These are phyloP conservation scores for Tetraodon nigroviridis DNA, from an alignment of 2,113 vertebrate species.

Conservation along the genomic window DNA sequence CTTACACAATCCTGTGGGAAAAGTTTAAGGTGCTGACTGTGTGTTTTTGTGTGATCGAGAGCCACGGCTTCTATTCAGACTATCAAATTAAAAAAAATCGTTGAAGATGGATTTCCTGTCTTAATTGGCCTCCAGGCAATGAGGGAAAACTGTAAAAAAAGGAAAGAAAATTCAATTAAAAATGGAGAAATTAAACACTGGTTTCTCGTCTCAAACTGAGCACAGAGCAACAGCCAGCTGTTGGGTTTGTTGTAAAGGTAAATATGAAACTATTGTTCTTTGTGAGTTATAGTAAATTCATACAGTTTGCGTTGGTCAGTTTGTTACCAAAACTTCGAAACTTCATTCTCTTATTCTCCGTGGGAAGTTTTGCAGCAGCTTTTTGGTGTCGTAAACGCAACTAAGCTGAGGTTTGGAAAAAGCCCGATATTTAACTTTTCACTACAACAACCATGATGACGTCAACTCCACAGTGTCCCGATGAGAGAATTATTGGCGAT, in stretches of 20 bases:
- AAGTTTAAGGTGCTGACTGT: slow-evolving; percentile 37
- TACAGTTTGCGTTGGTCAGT: background rate
- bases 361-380: background rate
- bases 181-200: background rate
- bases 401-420: background rate
- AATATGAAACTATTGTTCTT: too few relatives aligned
- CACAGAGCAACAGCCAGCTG: background rate
- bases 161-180: background rate
- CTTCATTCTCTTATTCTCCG: background rate
- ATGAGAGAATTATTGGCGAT: slow-evolving; percentile 26
- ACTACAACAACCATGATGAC: slow-evolving; percentile 16
- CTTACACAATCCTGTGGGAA: slow-evolving; percentile 29
- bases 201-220: background rate
- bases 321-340: background rate
- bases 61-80: background rate
- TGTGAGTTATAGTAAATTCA: too few relatives aligned
- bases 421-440: too few relatives aligned
- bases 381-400: background rate
- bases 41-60: slow-evolving; percentile 4
- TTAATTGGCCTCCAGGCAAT: too few relatives aligned
- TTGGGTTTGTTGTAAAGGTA: background rate
- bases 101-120: too few relatives aligned
- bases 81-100: too few relatives aligned
- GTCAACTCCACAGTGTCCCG: slow-evolving; percentile 22
- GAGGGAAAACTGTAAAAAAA: background rate